Evolutionary conservation across 2,113 vertebrate species (phyloP).

Genomic region (Sceloporus tristichus): DNA sequence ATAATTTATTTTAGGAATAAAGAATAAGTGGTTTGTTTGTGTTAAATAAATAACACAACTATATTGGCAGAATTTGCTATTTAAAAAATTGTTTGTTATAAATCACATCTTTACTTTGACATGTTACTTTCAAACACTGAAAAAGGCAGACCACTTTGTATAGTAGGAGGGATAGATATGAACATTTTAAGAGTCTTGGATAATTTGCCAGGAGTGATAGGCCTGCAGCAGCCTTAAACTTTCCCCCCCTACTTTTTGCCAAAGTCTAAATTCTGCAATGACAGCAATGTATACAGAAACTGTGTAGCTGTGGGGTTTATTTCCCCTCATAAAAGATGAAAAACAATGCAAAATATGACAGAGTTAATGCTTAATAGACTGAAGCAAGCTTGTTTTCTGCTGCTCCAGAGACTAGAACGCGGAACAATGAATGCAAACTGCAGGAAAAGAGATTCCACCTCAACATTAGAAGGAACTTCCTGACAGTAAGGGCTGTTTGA

Average conservation of each 20-base stretch:
- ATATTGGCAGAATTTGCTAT: no score
- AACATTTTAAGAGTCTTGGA: background rate
- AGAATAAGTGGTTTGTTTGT: no score
- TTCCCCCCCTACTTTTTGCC: background rate
- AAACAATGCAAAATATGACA: background rate
- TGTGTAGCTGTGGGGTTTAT: background rate
- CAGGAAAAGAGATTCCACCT: no score
- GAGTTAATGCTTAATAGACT: background rate
- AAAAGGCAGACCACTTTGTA: background rate
- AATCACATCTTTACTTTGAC: no score
- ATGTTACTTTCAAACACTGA: background rate
- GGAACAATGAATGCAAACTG: no score
- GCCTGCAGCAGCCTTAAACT: background rate
- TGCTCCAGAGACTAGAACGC: no score
- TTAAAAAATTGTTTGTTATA: background rate
- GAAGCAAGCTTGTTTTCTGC: background rate
- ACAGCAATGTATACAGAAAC: background rate
- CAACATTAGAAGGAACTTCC: no score
- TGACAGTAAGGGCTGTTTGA: no score
- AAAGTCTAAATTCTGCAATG: background rate
- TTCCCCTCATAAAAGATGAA: background rate
- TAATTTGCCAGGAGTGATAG: background rate
- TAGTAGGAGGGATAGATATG: background rate
- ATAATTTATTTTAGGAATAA: no score
- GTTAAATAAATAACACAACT: no score